These are phyloP conservation scores for Tetragonula clypearis DNA, from an alignment of 1,140 invertebrate species.

Conservation along the genomic window DNA sequence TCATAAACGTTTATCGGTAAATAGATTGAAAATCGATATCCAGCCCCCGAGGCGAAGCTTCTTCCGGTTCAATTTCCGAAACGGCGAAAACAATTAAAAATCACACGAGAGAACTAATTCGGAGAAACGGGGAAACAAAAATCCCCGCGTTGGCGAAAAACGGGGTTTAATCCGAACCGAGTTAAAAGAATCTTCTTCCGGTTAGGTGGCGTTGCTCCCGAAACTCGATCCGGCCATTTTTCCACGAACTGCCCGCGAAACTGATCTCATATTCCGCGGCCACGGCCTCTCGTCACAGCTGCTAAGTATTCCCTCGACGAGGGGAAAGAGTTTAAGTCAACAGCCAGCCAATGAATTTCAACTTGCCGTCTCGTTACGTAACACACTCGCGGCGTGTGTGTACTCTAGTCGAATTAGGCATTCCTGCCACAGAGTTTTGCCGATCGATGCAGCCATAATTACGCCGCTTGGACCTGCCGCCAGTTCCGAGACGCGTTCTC, in stretches of 20 bases:
- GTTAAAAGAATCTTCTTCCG: slow-evolving; percentile 25
- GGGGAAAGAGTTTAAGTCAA: slow-evolving; percentile 50
- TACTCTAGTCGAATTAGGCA: slow-evolving; percentile 18
- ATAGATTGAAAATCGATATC: neutral
- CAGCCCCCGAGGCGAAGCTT: too few species aligned
- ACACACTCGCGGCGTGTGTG: slow-evolving; percentile 17
- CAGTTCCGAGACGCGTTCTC: neutral
- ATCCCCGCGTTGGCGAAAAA: too few species aligned
- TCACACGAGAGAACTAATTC: neutral
- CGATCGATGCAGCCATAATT: slow-evolving; percentile 38
- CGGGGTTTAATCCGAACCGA: neutral
- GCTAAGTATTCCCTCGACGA: slow-evolving; percentile 41
- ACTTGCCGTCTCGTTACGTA: slow-evolving; percentile 49
- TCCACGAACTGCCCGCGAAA: slow-evolving; percentile 52
- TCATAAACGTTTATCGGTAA: slow-evolving; percentile 7
- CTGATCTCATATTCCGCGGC: slow-evolving; percentile 59
- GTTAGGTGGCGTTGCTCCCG: slow-evolving; percentile 16
- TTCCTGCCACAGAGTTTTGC: slow-evolving; percentile 4
- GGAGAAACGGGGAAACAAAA: neutral
- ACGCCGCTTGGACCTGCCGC: neutral
- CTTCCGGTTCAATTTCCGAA: neutral
- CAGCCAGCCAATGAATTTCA: slow-evolving; percentile 57
- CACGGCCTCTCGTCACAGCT: slow-evolving; percentile 44
- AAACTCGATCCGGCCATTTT: slow-evolving; percentile 47
- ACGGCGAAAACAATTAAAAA: neutral